Conservation (phyloP, 2,888 invertebrate species). For the Liodrosophila aerea region DNA sequence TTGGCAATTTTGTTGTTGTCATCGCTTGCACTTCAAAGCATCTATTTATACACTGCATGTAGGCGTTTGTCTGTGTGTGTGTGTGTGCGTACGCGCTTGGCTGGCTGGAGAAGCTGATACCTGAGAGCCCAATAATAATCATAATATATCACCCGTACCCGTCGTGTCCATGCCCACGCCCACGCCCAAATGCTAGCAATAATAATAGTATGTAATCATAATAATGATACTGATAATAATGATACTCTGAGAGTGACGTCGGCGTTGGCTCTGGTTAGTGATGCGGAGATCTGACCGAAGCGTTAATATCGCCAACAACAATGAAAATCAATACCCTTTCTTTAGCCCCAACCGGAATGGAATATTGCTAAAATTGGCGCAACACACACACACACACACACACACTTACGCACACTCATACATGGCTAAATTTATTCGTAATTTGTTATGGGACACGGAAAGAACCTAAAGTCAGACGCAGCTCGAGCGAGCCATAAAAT, state of each 20-base stretch:
- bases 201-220: conserved; percentile 62
- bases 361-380: conserved; percentile 64
- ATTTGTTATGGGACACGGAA: not conserved
- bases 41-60: conserved; percentile 53
- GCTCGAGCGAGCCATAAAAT: conserved; percentile 25
- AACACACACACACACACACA: conserved; percentile 29
- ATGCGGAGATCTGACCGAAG: conserved; percentile 36
- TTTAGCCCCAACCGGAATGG: conserved; percentile 42
- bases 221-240: conserved; percentile 31
- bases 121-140: conserved; percentile 56
- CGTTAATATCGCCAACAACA: conserved; percentile 5
- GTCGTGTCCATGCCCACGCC: conserved; percentile 17
- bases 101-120: conserved; percentile 40
- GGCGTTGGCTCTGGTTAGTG: conserved; percentile 34
- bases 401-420: too few relatives aligned
- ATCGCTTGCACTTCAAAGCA: conserved; percentile 64
- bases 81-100: conserved; percentile 1
- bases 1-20: conserved; percentile 37
- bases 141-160: conserved; percentile 36
- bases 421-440: conserved; percentile 2
- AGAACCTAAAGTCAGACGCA: conserved; percentile 24
- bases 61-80: conserved; percentile 3
- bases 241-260: conserved; percentile 19
- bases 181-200: conserved; percentile 55
- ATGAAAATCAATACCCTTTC: conserved; percentile 62